phyloP scores from a whole-genome alignment of 2,113 vertebrate genomes.

The Climacteris rufus region DNA sequence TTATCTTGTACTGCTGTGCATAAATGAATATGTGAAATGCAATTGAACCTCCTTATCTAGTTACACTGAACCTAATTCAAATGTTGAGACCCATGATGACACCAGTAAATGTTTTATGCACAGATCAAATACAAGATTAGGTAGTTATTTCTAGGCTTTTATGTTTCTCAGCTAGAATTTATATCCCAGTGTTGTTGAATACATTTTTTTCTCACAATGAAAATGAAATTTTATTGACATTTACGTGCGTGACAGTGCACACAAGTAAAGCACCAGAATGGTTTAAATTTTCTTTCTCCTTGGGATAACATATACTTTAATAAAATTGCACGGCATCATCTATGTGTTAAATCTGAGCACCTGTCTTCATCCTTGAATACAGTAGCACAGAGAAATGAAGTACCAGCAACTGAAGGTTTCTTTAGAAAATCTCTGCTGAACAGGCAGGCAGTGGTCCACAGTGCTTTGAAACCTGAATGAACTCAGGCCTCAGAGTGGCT shows the following conservation, averaged over 20 bases:
- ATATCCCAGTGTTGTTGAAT: not conserved
- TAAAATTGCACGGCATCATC: not conserved
- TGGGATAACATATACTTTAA: not conserved
- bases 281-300: not conserved
- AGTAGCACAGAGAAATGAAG: not conserved
- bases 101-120: not conserved
- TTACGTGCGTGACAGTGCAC: not conserved
- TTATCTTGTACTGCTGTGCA: not conserved
- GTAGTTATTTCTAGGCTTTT: not conserved
- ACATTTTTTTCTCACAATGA: not conserved
- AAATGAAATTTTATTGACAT: not conserved
- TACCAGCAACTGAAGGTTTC: not conserved
- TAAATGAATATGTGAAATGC: not conserved
- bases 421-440: not conserved
- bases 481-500: not conserved
- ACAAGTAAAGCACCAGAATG: not conserved
- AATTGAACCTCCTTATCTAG: not conserved
- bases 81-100: not conserved
- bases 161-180: not conserved
- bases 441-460: not conserved
- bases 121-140: constrained; percentile 6
- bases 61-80: not conserved
- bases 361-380: not conserved
- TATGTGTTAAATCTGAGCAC: not conserved
- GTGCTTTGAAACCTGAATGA: not conserved